Conservation (phyloP, 2,888 invertebrate genomes). For the Sinopyrophorus schimmeli region DNA sequence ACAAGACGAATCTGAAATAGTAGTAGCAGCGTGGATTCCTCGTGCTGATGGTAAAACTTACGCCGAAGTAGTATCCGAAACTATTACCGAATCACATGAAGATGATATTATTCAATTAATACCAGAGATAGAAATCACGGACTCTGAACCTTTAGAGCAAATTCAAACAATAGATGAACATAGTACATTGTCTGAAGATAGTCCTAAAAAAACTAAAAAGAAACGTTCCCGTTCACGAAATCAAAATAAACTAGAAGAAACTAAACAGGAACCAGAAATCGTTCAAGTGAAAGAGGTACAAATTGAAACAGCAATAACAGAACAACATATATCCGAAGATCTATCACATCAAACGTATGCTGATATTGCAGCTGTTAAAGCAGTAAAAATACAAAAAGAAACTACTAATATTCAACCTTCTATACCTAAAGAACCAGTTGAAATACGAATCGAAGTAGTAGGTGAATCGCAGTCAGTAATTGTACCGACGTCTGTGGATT, state of each 20-base stretch:
- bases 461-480: constrained; percentile 30
- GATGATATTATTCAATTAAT: too few relatives aligned
- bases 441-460: constrained; percentile 10
- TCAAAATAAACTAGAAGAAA: constrained; percentile 17
- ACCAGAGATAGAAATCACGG: constrained; percentile 15
- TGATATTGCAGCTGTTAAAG: constrained; percentile 29
- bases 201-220: constrained; percentile 57
- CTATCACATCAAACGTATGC: constrained; percentile 30
- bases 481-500: constrained; percentile 34
- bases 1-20: constrained; percentile 16
- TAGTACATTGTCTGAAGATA: constrained; percentile 48
- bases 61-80: constrained; percentile 66
- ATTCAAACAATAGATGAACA: constrained; percentile 40
- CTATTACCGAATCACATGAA: too few relatives aligned
- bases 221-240: constrained; percentile 48
- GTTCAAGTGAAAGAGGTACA: neutral
- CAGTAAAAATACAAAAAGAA: constrained; percentile 10
- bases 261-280: neutral
- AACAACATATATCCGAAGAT: constrained; percentile 1
- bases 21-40: constrained; percentile 57
- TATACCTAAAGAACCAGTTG: constrained; percentile 1
- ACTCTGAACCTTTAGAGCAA: constrained; percentile 36
- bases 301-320: neutral
- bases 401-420: neutral
- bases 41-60: constrained; percentile 68